phyloP scores from a whole-genome alignment of 2,888 invertebrate species.

The Meta bourneti region DNA sequence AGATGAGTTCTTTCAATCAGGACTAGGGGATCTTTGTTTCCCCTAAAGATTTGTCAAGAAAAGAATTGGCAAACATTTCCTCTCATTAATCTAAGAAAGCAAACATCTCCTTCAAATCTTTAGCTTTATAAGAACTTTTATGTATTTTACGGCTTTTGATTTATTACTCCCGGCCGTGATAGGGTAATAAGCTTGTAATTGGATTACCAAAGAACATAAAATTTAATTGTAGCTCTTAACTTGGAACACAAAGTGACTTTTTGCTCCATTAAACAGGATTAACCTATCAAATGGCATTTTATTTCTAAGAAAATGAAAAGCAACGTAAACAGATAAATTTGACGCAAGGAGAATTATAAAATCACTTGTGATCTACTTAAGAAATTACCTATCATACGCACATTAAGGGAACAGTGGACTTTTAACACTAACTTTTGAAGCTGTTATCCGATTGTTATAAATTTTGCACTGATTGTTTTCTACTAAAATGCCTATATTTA shows the following conservation, averaged over 20 bases:
- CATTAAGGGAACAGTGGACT: too few relatives aligned
- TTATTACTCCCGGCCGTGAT: conserved; percentile 9
- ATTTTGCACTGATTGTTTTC: too few relatives aligned
- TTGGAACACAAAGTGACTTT: conserved; percentile 3
- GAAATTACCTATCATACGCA: too few relatives aligned
- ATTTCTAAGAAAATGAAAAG: neutral
- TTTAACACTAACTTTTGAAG: too few relatives aligned
- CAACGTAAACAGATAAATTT: too few relatives aligned
- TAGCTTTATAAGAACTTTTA: too few relatives aligned
- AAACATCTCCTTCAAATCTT: conserved; percentile 24
- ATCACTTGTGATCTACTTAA: too few relatives aligned
- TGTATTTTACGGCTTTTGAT: neutral
- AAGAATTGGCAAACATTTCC: conserved; percentile 38
- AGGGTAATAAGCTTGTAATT: neutral
- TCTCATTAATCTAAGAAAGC: conserved; percentile 27
- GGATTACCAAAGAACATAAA: conserved; percentile 6
- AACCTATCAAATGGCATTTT: conserved; percentile 3
- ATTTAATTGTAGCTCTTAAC: neutral
- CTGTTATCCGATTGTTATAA: too few relatives aligned
- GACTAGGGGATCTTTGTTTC: conserved; percentile 11
- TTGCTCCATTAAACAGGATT: conserved; percentile 30
- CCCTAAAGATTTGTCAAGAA: conserved; percentile 1
- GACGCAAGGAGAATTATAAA: too few relatives aligned
- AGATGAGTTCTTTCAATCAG: neutral
- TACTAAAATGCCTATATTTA: too few relatives aligned